These are phyloP conservation scores for Nyctibius grandis DNA, from an alignment of 2,797 vertebrate species.

Conservation along the genomic window DNA sequence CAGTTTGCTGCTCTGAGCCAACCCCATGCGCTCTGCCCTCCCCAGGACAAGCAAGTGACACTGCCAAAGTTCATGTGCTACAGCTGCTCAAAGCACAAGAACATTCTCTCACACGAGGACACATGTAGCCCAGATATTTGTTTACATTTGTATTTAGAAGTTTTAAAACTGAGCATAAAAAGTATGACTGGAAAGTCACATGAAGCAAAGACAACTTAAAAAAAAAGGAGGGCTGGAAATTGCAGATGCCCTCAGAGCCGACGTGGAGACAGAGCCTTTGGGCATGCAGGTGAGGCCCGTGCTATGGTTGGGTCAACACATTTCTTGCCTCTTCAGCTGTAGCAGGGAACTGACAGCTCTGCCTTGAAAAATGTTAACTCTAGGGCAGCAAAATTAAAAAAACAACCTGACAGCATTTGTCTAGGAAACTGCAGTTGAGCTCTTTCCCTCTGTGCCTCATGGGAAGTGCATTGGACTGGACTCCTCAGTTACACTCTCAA, in stretches of 20 bases:
- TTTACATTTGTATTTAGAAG: not conserved
- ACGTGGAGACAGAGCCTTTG: not conserved
- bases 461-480: not conserved
- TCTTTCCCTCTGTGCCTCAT: not conserved
- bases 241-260: not conserved
- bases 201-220: not conserved
- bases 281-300: not conserved
- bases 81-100: not conserved
- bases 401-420: not conserved
- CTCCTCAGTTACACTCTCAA: not conserved
- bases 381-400: not conserved
- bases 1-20: not conserved
- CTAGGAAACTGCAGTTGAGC: not conserved
- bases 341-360: not conserved
- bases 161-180: not conserved
- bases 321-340: not conserved
- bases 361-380: not conserved
- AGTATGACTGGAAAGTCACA: not conserved
- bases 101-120: not conserved
- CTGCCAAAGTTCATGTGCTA: accelerated
- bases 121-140: not conserved
- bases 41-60: not conserved
- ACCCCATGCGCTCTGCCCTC: not conserved
- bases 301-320: not conserved
- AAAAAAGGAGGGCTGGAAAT: not conserved